Percentiles rank a stretch among this genome's conserved stretches.
Evolutionary conservation across 1,140 invertebrate genomes (phyloP).

Genomic region (Drosophila sturtevanti): DNA sequence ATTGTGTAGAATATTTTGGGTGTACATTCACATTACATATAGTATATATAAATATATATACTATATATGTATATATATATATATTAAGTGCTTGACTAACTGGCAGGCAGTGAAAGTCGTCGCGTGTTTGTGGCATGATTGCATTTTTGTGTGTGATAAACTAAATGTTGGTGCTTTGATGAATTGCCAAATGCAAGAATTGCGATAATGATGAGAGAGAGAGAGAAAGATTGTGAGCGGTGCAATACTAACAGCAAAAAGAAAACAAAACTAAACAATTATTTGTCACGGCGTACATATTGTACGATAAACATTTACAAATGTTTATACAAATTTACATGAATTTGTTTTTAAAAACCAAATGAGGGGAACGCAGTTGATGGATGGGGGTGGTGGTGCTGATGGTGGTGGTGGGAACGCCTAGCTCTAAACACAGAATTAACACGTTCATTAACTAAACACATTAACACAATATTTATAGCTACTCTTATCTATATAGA

Average conservation of each 20-base stretch:
- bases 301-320: slow-evolving; percentile 29
- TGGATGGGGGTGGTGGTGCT: too few relatives aligned
- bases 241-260: slow-evolving; percentile 57
- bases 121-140: slow-evolving; percentile 13
- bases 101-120: slow-evolving; percentile 16
- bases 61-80: neutral
- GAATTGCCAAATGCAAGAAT: slow-evolving; percentile 46
- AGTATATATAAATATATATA: neutral
- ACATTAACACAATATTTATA: slow-evolving; percentile 27
- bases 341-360: slow-evolving; percentile 21
- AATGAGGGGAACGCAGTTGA: neutral
- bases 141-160: slow-evolving; percentile 16
- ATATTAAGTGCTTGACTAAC: slow-evolving; percentile 2
- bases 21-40: slow-evolving; percentile 21
- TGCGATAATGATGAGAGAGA: slow-evolving; percentile 35
- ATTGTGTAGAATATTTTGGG: slow-evolving; percentile 23
- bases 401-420: slow-evolving; percentile 15
- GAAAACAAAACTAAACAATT: slow-evolving; percentile 44
- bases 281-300: slow-evolving; percentile 19
- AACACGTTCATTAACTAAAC: slow-evolving; percentile 36
- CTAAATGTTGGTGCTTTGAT: slow-evolving; percentile 39
- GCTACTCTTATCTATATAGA: slow-evolving; percentile 10
- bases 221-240: slow-evolving; percentile 1
- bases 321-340: slow-evolving; percentile 51
- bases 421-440: slow-evolving; percentile 45